Conservation (phyloP, 2,113 vertebrate species). For the Echinops telfairi region DNA sequence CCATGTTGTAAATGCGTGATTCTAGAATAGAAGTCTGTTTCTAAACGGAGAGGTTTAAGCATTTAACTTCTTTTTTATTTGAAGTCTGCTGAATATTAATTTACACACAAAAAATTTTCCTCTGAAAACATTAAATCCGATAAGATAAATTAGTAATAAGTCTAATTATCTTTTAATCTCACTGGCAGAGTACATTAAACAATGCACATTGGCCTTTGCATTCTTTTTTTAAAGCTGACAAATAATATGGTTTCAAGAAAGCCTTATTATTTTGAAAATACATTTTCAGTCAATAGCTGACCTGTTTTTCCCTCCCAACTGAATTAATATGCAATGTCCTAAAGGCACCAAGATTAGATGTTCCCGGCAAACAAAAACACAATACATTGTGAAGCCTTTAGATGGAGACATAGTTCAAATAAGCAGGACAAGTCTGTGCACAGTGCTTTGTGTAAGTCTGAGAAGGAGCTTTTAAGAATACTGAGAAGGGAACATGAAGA, state of each 20-base stretch:
- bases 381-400: conserved; percentile 90
- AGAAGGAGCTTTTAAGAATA: conserved; percentile 70
- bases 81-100: not conserved
- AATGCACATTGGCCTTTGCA: not conserved
- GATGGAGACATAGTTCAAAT: conserved; percentile 96
- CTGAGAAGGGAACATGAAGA: conserved; percentile 72
- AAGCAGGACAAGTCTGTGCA: conserved; percentile 81
- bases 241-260: conserved; percentile 51
- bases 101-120: not conserved
- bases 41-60: not conserved
- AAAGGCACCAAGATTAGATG: conserved; percentile 45
- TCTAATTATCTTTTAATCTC: conserved; percentile 9
- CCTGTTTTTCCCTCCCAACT: not conserved
- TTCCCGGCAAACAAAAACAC: conserved; percentile 68
- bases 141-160: not conserved
- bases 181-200: conserved; percentile 57
- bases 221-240: conserved; percentile 31
- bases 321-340: conserved; percentile 61
- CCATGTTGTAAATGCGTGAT: conserved; percentile 2
- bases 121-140: conserved; percentile 49
- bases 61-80: conserved; percentile 61
- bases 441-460: conserved; percentile 77
- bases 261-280: conserved; percentile 54
- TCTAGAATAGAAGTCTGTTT: conserved; percentile 45
- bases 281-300: conserved; percentile 15